These are phyloP conservation scores for Tenthredo notha DNA, from an alignment of 2,888 invertebrate genomes.

Conservation along the genomic window DNA sequence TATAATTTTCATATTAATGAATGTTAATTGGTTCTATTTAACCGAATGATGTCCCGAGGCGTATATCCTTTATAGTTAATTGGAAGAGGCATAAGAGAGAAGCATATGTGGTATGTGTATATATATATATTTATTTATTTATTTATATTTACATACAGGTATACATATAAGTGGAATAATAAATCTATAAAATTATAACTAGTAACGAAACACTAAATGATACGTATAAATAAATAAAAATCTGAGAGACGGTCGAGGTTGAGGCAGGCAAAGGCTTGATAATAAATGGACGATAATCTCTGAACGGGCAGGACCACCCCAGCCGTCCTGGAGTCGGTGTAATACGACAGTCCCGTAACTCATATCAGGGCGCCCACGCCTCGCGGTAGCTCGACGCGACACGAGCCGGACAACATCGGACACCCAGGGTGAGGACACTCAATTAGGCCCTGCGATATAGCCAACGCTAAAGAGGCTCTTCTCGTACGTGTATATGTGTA, in stretches of 20 bases:
- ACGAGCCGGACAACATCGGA: constrained; percentile 75
- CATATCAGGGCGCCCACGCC: constrained; percentile 77
- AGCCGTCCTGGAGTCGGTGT: constrained; percentile 70
- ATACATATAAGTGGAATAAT: neutral
- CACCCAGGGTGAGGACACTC: constrained; percentile 78
- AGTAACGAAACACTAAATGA: neutral
- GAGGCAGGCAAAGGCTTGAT: constrained; percentile 56
- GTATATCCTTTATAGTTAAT: neutral
- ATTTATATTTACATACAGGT: too few relatives aligned
- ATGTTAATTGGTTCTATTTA: neutral
- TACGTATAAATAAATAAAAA: constrained; percentile 23
- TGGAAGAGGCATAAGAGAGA: neutral
- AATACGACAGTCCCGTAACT: constrained; percentile 77
- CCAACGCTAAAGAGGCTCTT: constrained; percentile 35
- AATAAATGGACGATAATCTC: constrained; percentile 68
- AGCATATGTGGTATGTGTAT: neutral
- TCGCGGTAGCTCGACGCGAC: constrained; percentile 75
- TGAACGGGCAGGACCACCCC: constrained; percentile 71
- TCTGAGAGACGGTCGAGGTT: constrained; percentile 53
- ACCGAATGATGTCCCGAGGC: neutral
- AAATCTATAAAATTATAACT: neutral
- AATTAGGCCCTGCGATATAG: constrained; percentile 71
- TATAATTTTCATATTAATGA: neutral
- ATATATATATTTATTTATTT: neutral
- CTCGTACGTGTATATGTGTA: neutral